Conservation (phyloP, 2,113 vertebrate species). For the Heloderma charlesbogerti region DNA sequence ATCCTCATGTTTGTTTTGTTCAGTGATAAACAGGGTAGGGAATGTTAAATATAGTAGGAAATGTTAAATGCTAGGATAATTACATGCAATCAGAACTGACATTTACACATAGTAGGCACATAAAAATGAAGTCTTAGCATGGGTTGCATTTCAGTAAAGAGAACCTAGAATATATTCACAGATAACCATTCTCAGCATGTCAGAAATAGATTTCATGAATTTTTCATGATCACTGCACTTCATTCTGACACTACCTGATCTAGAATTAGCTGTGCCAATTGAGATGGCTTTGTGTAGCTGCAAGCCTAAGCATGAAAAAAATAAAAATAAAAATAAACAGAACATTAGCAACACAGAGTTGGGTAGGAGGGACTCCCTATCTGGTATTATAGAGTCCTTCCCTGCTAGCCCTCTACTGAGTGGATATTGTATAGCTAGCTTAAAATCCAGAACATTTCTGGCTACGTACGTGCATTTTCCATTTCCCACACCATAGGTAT, state of each 20-base stretch:
- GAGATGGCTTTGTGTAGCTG: not conserved
- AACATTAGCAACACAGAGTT: not conserved
- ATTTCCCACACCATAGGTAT: too few species aligned
- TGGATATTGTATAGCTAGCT: not conserved
- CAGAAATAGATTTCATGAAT: not conserved
- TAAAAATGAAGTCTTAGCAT: constrained; percentile 2
- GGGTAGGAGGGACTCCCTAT: not conserved
- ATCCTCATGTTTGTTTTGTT: not conserved
- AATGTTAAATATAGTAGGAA: not conserved
- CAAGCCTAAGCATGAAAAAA: not conserved
- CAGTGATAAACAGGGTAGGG: not conserved
- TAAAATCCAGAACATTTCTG: not conserved
- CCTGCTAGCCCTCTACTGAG: not conserved
- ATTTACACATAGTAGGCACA: not conserved
- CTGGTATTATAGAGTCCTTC: not conserved
- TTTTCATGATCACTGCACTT: not conserved
- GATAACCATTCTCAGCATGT: not conserved
- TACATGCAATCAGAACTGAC: not conserved
- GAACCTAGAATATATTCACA: not conserved
- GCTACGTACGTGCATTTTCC: not conserved
- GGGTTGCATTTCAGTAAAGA: not conserved
- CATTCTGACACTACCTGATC: not conserved
- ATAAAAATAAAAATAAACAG: not conserved
- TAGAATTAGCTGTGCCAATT: not conserved
- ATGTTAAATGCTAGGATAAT: not conserved